Evolutionary conservation across 2,797 vertebrate genomes (phyloP), one percentile per base, ranked within the genome.

Genomic region (Hapalemur alaotrensis): DNA sequence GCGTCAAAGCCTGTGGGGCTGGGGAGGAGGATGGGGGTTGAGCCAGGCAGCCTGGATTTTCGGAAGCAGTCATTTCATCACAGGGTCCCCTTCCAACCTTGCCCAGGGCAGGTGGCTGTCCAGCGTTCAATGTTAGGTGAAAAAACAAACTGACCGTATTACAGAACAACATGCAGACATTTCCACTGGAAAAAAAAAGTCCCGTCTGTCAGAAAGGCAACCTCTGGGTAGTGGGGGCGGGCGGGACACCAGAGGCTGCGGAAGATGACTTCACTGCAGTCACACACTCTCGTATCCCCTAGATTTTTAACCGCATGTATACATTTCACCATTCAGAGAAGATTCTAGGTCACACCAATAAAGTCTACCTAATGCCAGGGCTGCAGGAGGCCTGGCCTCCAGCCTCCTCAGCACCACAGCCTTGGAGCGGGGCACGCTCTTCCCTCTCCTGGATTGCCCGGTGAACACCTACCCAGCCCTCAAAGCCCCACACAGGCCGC

Each of bases 241-340:
- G 3, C 28, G n/a, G 13, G 11, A 14, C 7, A 12, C 46, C 30
- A 28, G 28, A 43, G n/a, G 43, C 4, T 0, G 8, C 38, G 10
- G 9, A 20, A 20, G 4, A 30, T 1, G 23, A 41, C 32, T 25
- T 11, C n/a, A 43, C 41, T 4, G 14, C 52, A 63, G 9, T n/a
- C 6, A 20, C 22, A 35, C 13, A 9, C 20, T 32, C 28, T 23
- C 12, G n/a, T 20, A 20, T 48, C 20, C 5, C 30, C 32, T 23
- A 25, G n/a, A 54, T 54, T 79, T 92, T 41, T 57, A 48, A 65
- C 28, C 18, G 3, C 0, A 4, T 50, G 20, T 25, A 54, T 13
- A 0, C 8, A 0, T 52, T 73, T 73, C 43, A 7, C 23, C 84
- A 84, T 0, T 59, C 8, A 84, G 82, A 32, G 70, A 38, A 70